These are phyloP conservation scores for Avahi laniger DNA, from an alignment of 2,797 vertebrate species.

Conservation along the genomic window DNA sequence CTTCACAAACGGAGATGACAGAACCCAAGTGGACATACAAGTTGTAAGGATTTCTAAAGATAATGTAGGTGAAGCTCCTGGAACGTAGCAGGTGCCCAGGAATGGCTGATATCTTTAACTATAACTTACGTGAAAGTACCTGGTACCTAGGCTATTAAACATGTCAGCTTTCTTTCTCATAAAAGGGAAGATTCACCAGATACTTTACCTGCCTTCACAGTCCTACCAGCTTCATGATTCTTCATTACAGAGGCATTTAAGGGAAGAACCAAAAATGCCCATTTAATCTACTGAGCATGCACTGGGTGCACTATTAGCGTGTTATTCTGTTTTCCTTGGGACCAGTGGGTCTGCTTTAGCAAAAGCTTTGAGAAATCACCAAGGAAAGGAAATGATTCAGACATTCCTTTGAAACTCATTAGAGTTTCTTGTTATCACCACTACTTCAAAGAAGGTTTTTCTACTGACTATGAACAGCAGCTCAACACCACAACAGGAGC, in stretches of 20 bases:
- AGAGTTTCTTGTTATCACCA: conserved; percentile 71
- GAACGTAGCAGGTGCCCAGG: neutral
- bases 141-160: neutral
- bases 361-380: conserved; percentile 81
- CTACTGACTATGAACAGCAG: neutral
- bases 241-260: conserved; percentile 76
- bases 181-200: neutral
- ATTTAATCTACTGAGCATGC: conserved; percentile 75
- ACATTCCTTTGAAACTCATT: conserved; percentile 80
- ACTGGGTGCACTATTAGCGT: conserved; percentile 76
- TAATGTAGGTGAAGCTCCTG: neutral
- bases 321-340: conserved; percentile 78
- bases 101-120: conserved; percentile 6
- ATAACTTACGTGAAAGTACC: neutral
- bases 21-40: neutral
- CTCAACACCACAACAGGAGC: conserved; percentile 8
- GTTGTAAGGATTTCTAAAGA: neutral
- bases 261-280: conserved; percentile 74
- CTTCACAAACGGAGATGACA: neutral
- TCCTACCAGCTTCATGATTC: neutral
- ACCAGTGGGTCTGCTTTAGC: conserved; percentile 78
- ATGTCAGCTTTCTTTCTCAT: neutral
- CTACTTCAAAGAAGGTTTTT: conserved; percentile 76
- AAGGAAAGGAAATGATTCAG: conserved; percentile 83
- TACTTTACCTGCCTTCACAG: neutral